Conservation (phyloP, 1,140 invertebrate genomes). For the Chrysoperla carnea region DNA sequence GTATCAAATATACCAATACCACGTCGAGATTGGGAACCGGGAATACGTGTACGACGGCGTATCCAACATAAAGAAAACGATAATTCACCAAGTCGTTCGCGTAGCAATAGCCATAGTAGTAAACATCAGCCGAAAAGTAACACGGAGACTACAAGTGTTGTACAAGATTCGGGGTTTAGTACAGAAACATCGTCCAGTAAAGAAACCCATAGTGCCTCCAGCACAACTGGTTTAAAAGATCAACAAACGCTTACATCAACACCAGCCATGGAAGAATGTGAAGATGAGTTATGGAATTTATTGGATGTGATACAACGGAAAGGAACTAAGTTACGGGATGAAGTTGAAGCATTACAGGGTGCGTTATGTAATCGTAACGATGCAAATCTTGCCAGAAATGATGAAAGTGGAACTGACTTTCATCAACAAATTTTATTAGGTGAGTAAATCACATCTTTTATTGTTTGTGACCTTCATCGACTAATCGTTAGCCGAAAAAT, state of each 20-base stretch:
- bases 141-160: slow-evolving; percentile 38
- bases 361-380: slow-evolving; percentile 21
- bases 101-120: slow-evolving; percentile 39
- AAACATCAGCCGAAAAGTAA: slow-evolving; percentile 25
- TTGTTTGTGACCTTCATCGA: no score
- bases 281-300: slow-evolving; percentile 70
- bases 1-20: slow-evolving; percentile 17
- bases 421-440: no score
- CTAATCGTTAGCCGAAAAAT: no score
- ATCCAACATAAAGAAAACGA: slow-evolving; percentile 26
- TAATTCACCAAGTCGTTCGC: slow-evolving; percentile 35
- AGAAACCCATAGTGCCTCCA: slow-evolving; percentile 44
- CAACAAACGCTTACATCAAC: slow-evolving; percentile 22
- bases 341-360: slow-evolving; percentile 41
- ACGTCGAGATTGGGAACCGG: slow-evolving; percentile 53
- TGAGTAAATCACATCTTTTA: no score
- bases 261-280: slow-evolving; percentile 29
- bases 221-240: slow-evolving; percentile 26
- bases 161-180: slow-evolving; percentile 72
- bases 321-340: slow-evolving; percentile 53
- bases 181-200: slow-evolving; percentile 63
- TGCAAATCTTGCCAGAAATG: slow-evolving; percentile 24
- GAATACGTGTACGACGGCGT: slow-evolving; percentile 55
- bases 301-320: slow-evolving; percentile 70
- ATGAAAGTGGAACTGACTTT: slow-evolving; percentile 17